A percentile compares a stretch with the other conserved stretches of the same genome.
These are phyloP conservation scores for Syngnathus scovelli DNA, from an alignment of 2,113 vertebrate species.

Conservation along the genomic window DNA sequence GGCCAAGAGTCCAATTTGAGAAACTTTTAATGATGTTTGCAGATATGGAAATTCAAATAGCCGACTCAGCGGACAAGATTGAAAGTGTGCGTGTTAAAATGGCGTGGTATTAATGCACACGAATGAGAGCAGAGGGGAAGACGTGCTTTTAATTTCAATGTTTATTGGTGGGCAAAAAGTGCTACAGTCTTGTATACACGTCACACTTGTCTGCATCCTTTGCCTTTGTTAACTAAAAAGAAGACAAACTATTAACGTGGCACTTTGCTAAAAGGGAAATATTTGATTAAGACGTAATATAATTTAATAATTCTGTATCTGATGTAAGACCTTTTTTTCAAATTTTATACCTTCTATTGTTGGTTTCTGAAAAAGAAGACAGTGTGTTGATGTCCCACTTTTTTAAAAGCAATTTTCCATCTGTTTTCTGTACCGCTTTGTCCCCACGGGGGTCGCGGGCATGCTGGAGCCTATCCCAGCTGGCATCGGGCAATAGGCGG, in stretches of 20 bases:
- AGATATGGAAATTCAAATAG: constrained; percentile 6
- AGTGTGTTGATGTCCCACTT: neutral
- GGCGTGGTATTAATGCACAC: neutral
- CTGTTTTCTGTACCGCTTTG: no score
- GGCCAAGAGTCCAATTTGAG: neutral
- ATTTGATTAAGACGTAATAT: no score
- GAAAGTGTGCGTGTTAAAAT: neutral
- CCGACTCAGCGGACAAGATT: neutral
- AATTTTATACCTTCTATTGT: neutral
- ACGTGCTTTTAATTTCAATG: constrained; percentile 1
- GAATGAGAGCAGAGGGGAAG: neutral
- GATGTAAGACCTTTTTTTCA: no score
- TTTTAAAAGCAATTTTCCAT: neutral
- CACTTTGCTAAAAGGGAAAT: no score
- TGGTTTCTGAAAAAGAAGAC: neutral
- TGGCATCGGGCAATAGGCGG: no score
- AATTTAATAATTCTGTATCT: no score
- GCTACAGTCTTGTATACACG: neutral
- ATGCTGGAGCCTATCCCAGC: no score
- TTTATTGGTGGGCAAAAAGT: neutral
- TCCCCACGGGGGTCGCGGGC: no score
- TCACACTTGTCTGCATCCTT: neutral
- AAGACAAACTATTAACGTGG: no score
- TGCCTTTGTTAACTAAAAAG: neutral
- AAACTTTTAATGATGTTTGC: constrained; percentile 16